Percentiles rank a stretch among this genome's conserved stretches.
phyloP scores from a whole-genome alignment of 2,797 vertebrate genomes.

The Schizopygopsis malacanthus region DNA sequence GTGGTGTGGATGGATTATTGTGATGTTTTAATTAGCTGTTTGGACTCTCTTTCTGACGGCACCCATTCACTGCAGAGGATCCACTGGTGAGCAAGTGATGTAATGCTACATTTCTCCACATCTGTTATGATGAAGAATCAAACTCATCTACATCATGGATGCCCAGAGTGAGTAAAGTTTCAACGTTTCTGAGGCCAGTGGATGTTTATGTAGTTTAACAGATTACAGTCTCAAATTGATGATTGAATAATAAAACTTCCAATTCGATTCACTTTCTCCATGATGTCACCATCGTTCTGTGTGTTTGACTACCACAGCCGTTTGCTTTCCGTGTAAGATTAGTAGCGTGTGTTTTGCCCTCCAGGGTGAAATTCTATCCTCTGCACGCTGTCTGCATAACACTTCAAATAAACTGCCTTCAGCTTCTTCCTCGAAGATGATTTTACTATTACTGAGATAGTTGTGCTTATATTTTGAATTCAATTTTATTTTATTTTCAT shows the following conservation, averaged over 20 bases:
- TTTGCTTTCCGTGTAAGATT: conserved; percentile 26
- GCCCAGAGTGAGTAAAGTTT: neutral
- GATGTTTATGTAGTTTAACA: neutral
- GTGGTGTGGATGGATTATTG: neutral
- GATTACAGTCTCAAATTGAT: neutral
- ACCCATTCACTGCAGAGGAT: neutral
- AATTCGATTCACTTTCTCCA: conserved; percentile 9
- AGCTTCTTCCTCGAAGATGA: neutral
- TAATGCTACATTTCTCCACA: neutral
- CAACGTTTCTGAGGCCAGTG: neutral
- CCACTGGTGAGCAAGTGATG: neutral
- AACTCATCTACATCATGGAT: neutral
- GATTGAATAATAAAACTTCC: neutral
- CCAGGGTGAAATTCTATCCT: neutral
- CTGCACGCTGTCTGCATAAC: neutral
- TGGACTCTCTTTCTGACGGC: neutral
- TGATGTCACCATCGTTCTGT: conserved; percentile 18
- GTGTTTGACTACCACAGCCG: neutral
- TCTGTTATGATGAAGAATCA: neutral
- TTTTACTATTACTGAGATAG: neutral
- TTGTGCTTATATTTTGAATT: neutral
- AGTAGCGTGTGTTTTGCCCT: conserved; percentile 8
- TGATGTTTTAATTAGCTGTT: neutral
- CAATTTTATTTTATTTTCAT: neutral
- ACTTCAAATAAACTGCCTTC: conserved; percentile 33